phyloP scores from a whole-genome alignment of 2,113 vertebrate genomes.

The Lasiurus borealis region DNA sequence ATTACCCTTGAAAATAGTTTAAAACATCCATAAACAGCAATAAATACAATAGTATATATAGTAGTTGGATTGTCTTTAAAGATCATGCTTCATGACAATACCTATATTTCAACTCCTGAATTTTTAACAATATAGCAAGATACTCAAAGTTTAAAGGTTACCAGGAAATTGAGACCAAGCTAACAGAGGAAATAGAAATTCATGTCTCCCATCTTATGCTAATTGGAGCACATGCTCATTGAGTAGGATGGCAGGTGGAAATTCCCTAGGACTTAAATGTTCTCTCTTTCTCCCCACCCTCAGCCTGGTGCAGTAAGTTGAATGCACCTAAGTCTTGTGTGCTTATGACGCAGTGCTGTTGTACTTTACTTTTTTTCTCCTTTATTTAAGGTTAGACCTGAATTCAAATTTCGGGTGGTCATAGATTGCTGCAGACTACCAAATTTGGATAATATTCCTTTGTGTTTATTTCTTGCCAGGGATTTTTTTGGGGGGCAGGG shows the following conservation, averaged over 20 bases:
- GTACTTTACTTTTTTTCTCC: not conserved
- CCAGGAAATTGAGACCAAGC: not conserved
- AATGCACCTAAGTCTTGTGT: not conserved
- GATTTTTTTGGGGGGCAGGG: not conserved
- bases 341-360: not conserved
- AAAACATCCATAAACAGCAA: not conserved
- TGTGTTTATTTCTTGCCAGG: conserved; percentile 1
- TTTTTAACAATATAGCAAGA: not conserved
- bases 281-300: not conserved
- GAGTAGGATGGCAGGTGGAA: not conserved
- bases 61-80: not conserved
- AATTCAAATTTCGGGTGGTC: not conserved
- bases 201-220: not conserved
- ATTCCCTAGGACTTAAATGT: not conserved
- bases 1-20: conserved; percentile 32
- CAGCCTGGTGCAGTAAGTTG: not conserved
- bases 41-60: not conserved
- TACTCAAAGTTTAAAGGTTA: not conserved
- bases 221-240: not conserved
- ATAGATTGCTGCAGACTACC: not conserved
- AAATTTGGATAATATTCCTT: conserved; percentile 17
- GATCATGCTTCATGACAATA: not conserved
- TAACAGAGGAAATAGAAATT: not conserved
- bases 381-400: not conserved
- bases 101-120: conserved; percentile 1